phyloP scores from a whole-genome alignment of 2,797 vertebrate genomes.

The Enteromius mattozi region DNA sequence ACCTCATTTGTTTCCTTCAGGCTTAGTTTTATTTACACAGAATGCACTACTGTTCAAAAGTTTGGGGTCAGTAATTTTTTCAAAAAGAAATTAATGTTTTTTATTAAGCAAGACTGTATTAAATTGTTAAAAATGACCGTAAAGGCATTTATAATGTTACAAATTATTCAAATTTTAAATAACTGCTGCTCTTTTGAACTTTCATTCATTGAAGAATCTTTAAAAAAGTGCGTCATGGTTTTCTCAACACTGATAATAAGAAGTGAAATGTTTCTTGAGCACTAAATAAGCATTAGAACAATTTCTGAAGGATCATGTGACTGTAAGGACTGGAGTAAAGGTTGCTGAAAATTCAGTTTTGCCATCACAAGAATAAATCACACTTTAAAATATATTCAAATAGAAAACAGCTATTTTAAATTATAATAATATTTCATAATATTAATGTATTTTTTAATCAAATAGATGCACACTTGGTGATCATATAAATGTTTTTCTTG shows the following conservation, averaged over 20 bases:
- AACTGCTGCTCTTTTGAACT: neutral
- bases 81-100: neutral
- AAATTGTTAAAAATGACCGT: neutral
- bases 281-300: neutral
- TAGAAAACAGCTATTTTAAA: neutral
- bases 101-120: neutral
- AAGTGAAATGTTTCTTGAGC: neutral
- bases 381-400: neutral
- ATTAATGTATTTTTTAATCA: too few species aligned
- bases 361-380: neutral
- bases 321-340: neutral
- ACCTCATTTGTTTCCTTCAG: conserved; percentile 2
- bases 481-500: too few species aligned
- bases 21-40: neutral
- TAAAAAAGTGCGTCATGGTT: neutral
- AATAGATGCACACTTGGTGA: too few species aligned
- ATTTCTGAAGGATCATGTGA: neutral
- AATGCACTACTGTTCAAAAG: neutral
- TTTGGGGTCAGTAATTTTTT: neutral
- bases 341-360: neutral
- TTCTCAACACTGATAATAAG: neutral
- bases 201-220: neutral
- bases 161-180: neutral
- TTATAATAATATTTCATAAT: too few species aligned
- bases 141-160: neutral